A percentile compares a stretch with the other conserved stretches of the same genome.
Evolutionary conservation across 1,140 invertebrate genomes (phyloP).

Genomic region (Ladona fulva): DNA sequence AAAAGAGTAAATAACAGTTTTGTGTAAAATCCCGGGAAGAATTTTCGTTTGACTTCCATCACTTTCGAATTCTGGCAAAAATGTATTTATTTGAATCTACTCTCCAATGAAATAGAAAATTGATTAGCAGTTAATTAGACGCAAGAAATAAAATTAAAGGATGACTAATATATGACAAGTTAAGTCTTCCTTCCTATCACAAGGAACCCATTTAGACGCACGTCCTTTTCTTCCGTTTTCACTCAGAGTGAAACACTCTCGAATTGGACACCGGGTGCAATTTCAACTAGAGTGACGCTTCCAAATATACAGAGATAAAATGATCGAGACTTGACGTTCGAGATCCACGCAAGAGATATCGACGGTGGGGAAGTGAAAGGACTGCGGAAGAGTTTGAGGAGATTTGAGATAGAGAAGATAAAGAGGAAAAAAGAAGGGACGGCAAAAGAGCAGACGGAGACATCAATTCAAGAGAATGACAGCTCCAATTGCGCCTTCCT

Average conservation of each 20-base stretch:
- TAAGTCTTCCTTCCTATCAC: background rate
- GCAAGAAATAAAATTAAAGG: no score
- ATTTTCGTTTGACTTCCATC: no score
- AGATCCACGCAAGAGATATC: background rate
- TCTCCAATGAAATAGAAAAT: no score
- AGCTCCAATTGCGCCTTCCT: background rate
- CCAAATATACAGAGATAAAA: background rate
- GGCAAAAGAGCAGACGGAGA: background rate
- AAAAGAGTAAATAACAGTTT: no score
- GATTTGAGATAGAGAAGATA: background rate
- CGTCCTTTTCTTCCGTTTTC: background rate
- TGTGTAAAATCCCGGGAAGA: no score
- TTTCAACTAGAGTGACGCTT: background rate
- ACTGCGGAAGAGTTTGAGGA: background rate
- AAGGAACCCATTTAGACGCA: no score
- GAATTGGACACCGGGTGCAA: background rate
- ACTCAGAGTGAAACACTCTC: background rate
- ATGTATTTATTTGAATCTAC: no score
- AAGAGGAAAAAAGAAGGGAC: background rate
- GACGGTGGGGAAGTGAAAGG: background rate
- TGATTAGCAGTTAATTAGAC: no score
- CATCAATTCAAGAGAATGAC: slow-evolving; percentile 1
- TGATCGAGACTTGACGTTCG: background rate
- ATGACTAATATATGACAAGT: no score
- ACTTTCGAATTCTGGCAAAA: no score